Evolutionary conservation across 2,113 vertebrate genomes (phyloP).

Genomic region (Salvator merianae): DNA sequence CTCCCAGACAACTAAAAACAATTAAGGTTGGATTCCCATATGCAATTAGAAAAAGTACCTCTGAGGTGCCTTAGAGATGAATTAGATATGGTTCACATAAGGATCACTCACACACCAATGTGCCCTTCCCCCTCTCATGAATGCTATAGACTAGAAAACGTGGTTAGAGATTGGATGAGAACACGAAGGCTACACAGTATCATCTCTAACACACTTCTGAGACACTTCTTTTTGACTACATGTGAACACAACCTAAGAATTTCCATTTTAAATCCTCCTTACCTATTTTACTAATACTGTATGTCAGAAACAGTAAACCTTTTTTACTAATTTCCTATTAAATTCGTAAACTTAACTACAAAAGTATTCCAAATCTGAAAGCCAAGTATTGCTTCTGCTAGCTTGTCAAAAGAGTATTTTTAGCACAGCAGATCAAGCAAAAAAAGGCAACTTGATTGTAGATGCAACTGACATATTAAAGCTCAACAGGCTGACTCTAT

Average conservation of each 20-base stretch:
- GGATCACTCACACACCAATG: no score
- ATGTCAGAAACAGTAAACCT: background rate
- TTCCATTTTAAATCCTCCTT: background rate
- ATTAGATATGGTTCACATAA: no score
- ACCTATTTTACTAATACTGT: background rate
- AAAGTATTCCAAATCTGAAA: constrained; percentile 27
- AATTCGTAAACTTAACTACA: constrained; percentile 18
- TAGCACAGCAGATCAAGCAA: constrained; percentile 2
- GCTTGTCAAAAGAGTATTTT: constrained; percentile 22
- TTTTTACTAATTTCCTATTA: constrained; percentile 1
- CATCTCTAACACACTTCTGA: no score
- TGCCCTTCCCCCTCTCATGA: no score
- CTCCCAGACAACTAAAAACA: background rate
- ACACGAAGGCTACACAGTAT: no score
- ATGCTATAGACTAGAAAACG: no score
- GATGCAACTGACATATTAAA: constrained; percentile 33
- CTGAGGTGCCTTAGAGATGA: no score
- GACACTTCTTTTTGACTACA: background rate
- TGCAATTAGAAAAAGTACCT: no score
- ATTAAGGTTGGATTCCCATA: no score
- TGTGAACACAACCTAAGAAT: background rate
- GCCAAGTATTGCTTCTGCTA: background rate
- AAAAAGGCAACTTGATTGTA: constrained; percentile 26
- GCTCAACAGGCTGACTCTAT: constrained; percentile 16
- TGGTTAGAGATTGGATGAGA: no score